phyloP scores from a whole-genome alignment of 2,797 vertebrate species.

The Gorsachius magnificus region DNA sequence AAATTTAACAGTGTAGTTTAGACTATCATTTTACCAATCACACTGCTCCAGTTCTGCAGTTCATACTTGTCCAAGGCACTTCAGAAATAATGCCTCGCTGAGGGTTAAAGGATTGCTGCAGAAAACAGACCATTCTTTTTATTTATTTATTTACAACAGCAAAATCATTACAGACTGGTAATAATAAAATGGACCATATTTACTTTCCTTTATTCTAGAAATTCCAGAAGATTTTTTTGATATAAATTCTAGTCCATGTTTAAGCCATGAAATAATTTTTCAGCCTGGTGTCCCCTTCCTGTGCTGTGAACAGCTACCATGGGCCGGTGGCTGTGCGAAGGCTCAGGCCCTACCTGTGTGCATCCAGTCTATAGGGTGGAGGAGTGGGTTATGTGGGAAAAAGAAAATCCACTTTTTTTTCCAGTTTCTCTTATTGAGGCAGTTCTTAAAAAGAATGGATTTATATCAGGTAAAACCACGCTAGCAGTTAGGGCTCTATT shows the following conservation, averaged over 20 bases:
- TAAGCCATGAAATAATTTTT: background rate
- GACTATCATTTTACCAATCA: background rate
- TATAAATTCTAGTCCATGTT: background rate
- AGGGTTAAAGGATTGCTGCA: background rate
- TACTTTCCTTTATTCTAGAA: background rate
- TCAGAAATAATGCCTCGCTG: background rate
- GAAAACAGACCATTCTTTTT: background rate
- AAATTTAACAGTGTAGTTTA: background rate
- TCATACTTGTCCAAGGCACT: background rate
- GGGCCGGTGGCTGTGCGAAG: fast-evolving
- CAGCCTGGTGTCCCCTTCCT: background rate
- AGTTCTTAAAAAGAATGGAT: background rate
- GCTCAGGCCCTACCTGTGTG: background rate
- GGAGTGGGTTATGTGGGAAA: background rate
- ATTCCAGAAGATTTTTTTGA: background rate
- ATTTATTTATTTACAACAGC: background rate
- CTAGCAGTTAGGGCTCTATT: background rate
- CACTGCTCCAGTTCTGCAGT: fast-evolving
- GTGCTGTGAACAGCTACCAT: fast-evolving
- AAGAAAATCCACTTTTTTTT: background rate
- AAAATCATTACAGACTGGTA: background rate
- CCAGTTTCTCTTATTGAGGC: background rate
- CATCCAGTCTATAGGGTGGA: no score
- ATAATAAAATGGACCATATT: background rate
- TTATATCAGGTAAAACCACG: background rate